These are phyloP conservation scores for Sylvilagus bachmani DNA, from an alignment of 2,113 vertebrate genomes.

Conservation along the genomic window DNA sequence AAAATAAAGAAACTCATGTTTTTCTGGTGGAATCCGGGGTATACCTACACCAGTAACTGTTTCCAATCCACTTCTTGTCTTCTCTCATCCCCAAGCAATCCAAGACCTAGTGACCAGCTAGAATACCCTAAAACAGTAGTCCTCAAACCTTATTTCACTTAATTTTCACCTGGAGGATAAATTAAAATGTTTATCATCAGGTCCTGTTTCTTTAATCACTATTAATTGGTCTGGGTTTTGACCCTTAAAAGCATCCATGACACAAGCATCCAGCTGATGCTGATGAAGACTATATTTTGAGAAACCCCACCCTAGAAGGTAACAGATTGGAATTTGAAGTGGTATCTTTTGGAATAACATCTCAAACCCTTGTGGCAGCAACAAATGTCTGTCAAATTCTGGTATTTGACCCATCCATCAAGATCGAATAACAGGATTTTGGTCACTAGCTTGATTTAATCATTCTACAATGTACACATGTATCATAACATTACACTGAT, in stretches of 20 bases:
- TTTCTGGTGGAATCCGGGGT: neutral
- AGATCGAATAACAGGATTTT: neutral
- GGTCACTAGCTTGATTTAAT: neutral
- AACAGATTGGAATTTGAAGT: neutral
- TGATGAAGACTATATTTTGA: neutral
- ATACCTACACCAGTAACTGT: neutral
- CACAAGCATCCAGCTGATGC: neutral
- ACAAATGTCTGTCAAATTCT: neutral
- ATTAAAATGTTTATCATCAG: neutral
- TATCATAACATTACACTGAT: neutral
- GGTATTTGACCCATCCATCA: neutral
- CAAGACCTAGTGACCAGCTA: neutral
- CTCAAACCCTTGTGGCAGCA: neutral
- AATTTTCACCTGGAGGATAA: neutral
- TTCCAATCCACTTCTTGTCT: neutral
- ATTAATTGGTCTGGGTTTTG: neutral
- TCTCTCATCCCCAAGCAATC: neutral
- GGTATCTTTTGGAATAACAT: neutral
- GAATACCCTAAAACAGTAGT: neutral
- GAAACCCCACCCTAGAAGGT: neutral
- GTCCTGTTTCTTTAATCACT: neutral
- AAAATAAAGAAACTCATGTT: neutral
- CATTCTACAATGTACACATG: neutral
- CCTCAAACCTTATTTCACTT: slow-evolving; percentile 27
- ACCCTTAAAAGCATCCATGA: neutral